phyloP scores from a whole-genome alignment of 2,888 invertebrate genomes.

The Ornithoptera priamus region DNA sequence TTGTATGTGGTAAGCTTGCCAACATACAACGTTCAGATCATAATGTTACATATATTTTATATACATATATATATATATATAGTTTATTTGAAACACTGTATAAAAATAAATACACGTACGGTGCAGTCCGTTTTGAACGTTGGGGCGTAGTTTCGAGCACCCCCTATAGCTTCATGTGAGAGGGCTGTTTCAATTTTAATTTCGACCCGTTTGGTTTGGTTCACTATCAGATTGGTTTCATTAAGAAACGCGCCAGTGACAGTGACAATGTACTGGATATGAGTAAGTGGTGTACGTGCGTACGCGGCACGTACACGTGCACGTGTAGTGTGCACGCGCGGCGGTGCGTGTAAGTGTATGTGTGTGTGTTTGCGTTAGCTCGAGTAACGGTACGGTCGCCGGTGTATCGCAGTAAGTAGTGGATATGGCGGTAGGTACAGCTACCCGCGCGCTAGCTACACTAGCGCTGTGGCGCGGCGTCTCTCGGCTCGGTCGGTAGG shows the following conservation, averaged over 20 bases:
- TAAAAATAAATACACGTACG: too few relatives aligned
- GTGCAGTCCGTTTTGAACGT: slow-evolving; percentile 7
- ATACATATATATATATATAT: too few relatives aligned
- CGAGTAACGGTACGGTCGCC: slow-evolving; percentile 12
- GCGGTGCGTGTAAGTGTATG: slow-evolving; percentile 31
- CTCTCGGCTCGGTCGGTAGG: slow-evolving; percentile 64
- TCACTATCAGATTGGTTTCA: slow-evolving; percentile 18
- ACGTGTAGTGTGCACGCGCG: too few relatives aligned
- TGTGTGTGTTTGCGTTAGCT: slow-evolving; percentile 18
- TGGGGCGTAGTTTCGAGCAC: slow-evolving; percentile 19
- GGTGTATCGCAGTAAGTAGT: slow-evolving; percentile 35
- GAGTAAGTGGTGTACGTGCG: too few relatives aligned
- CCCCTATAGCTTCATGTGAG: slow-evolving; percentile 4
- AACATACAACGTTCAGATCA: slow-evolving; percentile 63
- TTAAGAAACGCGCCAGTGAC: slow-evolving; percentile 38
- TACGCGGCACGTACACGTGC: too few relatives aligned
- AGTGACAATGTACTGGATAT: too few relatives aligned
- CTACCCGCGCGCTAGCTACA: slow-evolving; percentile 20
- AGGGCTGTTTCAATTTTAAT: slow-evolving; percentile 11
- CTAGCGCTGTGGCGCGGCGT: slow-evolving; percentile 38
- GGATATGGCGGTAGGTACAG: slow-evolving; percentile 55
- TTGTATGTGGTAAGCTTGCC: slow-evolving; percentile 79
- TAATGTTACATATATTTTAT: too few relatives aligned
- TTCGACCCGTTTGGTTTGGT: slow-evolving; percentile 23
- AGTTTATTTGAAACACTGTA: too few relatives aligned